Percentiles rank a stretch among this genome's conserved stretches.
phyloP scores from a whole-genome alignment of 2,113 vertebrate genomes.

The Enhydra lutris region DNA sequence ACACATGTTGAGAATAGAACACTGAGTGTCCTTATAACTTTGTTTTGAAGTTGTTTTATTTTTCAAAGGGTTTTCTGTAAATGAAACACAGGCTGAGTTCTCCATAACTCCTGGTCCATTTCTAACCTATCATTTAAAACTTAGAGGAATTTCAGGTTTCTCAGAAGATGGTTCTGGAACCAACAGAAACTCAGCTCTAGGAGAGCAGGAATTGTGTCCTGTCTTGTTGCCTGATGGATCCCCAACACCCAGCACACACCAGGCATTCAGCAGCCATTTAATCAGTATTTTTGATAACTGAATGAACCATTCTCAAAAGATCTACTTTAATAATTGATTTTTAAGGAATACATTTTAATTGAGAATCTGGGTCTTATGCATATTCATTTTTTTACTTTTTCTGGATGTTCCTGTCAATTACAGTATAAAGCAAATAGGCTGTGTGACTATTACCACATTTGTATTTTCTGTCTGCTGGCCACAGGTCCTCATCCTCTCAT shows the following conservation, averaged over 20 bases:
- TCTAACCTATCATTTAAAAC: neutral
- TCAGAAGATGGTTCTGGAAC: neutral
- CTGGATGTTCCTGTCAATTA: neutral
- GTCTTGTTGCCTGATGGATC: neutral
- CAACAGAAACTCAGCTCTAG: neutral
- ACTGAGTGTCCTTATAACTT: constrained; percentile 39
- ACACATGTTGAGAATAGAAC: constrained; percentile 7
- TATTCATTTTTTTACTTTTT: neutral
- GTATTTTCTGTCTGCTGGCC: neutral
- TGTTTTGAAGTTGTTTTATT: constrained; percentile 50
- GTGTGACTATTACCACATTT: neutral
- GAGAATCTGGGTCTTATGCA: neutral
- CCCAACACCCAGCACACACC: neutral
- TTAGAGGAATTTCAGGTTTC: neutral
- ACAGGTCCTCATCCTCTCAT: neutral
- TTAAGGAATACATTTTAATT: neutral
- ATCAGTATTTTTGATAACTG: neutral
- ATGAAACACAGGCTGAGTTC: neutral
- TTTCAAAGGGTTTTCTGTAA: neutral
- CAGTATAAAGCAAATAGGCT: neutral
- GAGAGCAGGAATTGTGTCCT: neutral
- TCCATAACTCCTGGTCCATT: neutral
- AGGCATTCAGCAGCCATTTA: neutral
- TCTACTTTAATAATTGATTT: neutral
- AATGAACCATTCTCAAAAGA: neutral